These are phyloP conservation scores for Xestia rhomboidea DNA, from an alignment of 2,888 invertebrate genomes.

Conservation along the genomic window DNA sequence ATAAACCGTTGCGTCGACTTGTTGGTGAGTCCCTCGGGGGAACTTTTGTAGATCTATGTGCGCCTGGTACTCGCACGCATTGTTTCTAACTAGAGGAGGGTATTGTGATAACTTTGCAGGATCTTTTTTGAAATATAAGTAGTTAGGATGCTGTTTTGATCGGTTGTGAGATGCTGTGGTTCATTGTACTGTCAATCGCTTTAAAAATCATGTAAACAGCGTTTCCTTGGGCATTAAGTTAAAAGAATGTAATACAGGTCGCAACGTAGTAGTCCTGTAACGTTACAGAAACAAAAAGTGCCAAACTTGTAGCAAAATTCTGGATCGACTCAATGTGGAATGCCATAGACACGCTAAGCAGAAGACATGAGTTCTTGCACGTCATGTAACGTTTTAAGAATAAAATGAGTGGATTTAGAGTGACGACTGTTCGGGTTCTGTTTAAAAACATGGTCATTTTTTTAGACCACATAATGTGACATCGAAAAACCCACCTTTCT, in stretches of 20 bases:
- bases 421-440: neutral
- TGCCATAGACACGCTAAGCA: neutral
- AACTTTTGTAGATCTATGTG: constrained; percentile 46
- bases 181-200: neutral
- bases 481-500: neutral
- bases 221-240: neutral
- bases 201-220: neutral
- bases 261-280: neutral
- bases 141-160: too few species aligned
- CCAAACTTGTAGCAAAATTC: neutral
- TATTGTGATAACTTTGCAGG: neutral
- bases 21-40: constrained; percentile 55
- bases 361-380: neutral
- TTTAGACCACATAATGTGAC: neutral
- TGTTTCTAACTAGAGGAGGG: constrained; percentile 13
- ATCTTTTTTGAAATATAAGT: neutral
- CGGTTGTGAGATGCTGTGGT: neutral
- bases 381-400: neutral
- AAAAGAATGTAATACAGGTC: neutral
- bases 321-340: neutral
- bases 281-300: neutral
- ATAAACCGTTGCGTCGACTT: constrained; percentile 56
- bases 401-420: neutral
- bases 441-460: neutral
- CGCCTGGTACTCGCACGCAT: constrained; percentile 43